These are phyloP conservation scores for Willowsia nigromaculata DNA, from an alignment of 2,888 invertebrate genomes.

Conservation along the genomic window DNA sequence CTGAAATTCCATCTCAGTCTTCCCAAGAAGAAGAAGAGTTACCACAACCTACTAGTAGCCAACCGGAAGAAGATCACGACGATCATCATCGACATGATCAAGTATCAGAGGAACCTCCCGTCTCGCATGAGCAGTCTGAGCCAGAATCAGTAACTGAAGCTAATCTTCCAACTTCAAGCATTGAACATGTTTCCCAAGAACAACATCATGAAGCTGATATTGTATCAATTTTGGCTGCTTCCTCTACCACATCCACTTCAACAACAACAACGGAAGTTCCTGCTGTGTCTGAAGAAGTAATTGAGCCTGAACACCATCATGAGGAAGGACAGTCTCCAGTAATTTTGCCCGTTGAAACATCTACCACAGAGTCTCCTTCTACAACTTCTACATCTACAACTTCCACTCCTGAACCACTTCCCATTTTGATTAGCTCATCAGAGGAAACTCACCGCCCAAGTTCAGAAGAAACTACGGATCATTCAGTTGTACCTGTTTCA, in stretches of 20 bases:
- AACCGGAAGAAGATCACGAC: not conserved
- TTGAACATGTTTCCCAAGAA: constrained; percentile 42
- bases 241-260: constrained; percentile 42
- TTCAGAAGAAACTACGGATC: not conserved
- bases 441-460: constrained; percentile 12
- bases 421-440: constrained; percentile 37
- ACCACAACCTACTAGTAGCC: not conserved
- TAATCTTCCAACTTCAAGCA: not conserved
- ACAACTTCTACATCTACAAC: constrained; percentile 38
- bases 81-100: not conserved
- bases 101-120: not conserved
- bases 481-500: not conserved
- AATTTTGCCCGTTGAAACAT: constrained; percentile 44
- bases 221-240: not conserved
- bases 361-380: constrained; percentile 49
- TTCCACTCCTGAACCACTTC: constrained; percentile 30
- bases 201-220: constrained; percentile 48
- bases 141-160: constrained; percentile 24
- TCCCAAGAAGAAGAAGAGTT: not conserved
- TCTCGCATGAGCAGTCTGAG: constrained; percentile 12
- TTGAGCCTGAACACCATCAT: constrained; percentile 43
- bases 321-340: not conserved
- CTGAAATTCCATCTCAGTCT: constrained; percentile 76
- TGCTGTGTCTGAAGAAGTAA: constrained; percentile 23
- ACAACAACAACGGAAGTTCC: constrained; percentile 44